Evolutionary conservation across 37 sponge, comb jelly and placozoan species (phyloP).

Genomic region (Oscarella lobularis): DNA sequence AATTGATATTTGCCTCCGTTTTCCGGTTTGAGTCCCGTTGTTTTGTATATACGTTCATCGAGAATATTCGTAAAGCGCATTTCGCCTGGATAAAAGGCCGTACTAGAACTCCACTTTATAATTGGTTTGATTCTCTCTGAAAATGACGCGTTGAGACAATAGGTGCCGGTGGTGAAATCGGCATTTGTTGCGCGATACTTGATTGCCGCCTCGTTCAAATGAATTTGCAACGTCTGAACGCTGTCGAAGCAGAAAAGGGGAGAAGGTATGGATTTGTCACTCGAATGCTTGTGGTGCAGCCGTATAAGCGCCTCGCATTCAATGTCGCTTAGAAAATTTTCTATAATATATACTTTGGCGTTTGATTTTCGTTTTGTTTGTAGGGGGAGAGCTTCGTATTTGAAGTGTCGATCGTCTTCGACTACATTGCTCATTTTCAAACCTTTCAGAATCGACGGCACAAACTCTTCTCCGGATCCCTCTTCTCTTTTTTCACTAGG

Average conservation of each 20-base stretch:
- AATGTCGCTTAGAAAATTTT: not conserved
- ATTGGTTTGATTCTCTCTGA: not conserved
- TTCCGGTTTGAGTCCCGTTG: not conserved
- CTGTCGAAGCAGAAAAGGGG: conserved; percentile 3
- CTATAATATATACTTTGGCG: not conserved
- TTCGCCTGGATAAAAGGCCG: conserved; percentile 6
- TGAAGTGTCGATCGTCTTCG: no score
- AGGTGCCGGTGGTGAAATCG: conserved; percentile 12
- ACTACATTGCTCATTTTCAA: no score
- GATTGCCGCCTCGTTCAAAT: not conserved
- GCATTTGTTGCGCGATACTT: not conserved
- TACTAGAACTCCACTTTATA: not conserved
- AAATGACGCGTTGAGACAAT: conserved; percentile 6
- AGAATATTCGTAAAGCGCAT: not conserved
- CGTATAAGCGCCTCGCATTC: not conserved
- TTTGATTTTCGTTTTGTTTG: not conserved
- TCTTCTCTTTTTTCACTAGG: no score
- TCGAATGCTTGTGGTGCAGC: not conserved
- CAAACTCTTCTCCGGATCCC: no score
- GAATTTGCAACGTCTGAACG: not conserved
- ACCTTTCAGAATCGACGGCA: no score
- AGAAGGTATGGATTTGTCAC: not conserved
- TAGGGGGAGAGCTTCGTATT: no score
- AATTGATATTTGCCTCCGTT: conserved; percentile 14
- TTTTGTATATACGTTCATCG: conserved; percentile 4